A percentile compares a stretch with the other conserved stretches of the same genome.
These are phyloP conservation scores for Mus minutoides DNA, from an alignment of 2,797 vertebrate genomes.

Conservation along the genomic window DNA sequence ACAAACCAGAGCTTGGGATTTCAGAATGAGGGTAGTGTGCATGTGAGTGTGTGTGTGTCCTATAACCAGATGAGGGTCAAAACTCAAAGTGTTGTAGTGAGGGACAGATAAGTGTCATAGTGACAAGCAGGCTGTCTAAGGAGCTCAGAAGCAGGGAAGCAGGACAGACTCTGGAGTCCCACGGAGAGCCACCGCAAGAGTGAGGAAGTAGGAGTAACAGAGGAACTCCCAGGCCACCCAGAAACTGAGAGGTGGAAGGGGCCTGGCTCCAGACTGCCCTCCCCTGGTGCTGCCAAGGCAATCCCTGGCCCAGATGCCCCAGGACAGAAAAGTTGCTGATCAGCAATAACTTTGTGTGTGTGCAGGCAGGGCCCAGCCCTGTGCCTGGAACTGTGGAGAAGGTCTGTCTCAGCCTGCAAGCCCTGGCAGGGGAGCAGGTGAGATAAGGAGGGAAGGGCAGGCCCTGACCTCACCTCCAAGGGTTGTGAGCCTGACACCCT, in stretches of 20 bases:
- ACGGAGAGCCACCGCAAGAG: not conserved
- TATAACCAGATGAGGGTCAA: not conserved
- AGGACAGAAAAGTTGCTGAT: constrained; percentile 58
- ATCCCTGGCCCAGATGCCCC: not conserved
- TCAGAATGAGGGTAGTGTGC: not conserved
- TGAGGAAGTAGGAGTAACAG: not conserved
- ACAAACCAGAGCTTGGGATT: not conserved
- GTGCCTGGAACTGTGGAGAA: constrained; percentile 66
- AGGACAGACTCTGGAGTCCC: not conserved
- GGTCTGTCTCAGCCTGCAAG: constrained; percentile 73
- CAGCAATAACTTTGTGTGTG: constrained; percentile 44
- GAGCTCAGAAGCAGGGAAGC: not conserved
- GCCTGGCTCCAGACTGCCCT: not conserved
- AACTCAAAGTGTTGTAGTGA: not conserved
- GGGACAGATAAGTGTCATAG: not conserved
- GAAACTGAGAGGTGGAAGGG: not conserved
- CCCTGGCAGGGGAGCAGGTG: constrained; percentile 62
- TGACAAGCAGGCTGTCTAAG: not conserved
- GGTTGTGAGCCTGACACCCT: constrained; percentile 29
- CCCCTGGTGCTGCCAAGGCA: not conserved
- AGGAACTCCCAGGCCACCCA: not conserved
- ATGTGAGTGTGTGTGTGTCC: not conserved
- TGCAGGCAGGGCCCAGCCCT: constrained; percentile 67
- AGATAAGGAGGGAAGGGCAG: constrained; percentile 76
- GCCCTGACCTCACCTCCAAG: constrained; percentile 42